Base-by-base conservation (phyloP, 2,797 vertebrate genomes). In the Alosa sapidissima region DNA sequence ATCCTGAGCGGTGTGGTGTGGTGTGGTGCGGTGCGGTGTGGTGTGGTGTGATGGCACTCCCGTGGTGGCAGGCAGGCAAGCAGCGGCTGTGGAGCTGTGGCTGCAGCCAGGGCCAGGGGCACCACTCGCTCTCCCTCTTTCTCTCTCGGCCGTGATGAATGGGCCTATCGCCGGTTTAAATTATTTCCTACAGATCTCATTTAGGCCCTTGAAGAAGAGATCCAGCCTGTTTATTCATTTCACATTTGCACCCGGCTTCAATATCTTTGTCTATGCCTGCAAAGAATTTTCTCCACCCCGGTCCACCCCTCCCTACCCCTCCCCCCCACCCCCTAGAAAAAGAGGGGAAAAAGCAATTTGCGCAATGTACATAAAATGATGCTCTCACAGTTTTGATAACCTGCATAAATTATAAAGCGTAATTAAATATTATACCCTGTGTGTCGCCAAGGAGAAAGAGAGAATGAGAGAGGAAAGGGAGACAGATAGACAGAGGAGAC, bases 311-410 rank as follows among this genome's bases (percentile, higher is more conserved):
- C 55, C 81, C 45, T 82, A 33, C 84, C 45, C 89, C 86, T 87
- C 81, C 48, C 49, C 89, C 87, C 88, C 81, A 88, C 36, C 41
- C 10, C 81, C 81, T 86, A 72, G 92, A 89, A 85, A 88, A 86
- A 88, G 84, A 84, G 84, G 82, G 82, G 93, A 84, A 94, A 96
- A 95, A 94, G 94, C 93, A 95, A 95, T 96, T 95, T 96, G 94
- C 95, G 94, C 95, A 95, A 95, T 96, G 95, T 95, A 96, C 95
- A 95, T 96, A 95, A 95, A 95, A 95, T 95, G 94, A 96, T 95
- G 94, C 93, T 93, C 94, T 93, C 93, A 92, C 93, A 94, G 94
- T 95, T 93, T 95, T 96, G 95, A 96, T 96, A 96, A 95, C 94
- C 94, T 94, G 94, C 93, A 96, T 95, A 96, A 96, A 96, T 96